Evolutionary conservation across 2,888 invertebrate species (phyloP).

Genomic region (Napeogenes inachia): DNA sequence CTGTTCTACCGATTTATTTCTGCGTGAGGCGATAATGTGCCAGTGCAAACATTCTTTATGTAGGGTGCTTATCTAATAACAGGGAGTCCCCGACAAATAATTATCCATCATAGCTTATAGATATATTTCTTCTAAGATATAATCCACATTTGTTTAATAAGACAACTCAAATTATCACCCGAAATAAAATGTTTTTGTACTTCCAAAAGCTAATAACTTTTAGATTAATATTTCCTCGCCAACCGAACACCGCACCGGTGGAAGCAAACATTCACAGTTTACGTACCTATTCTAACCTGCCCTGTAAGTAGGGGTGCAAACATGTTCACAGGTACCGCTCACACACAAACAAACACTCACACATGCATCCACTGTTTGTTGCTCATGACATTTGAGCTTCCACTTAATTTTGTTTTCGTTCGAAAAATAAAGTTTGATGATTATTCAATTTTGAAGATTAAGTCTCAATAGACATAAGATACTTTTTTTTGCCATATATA

Average conservation of each 20-base stretch:
- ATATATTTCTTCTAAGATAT: too few relatives aligned
- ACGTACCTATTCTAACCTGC: slow-evolving; percentile 62
- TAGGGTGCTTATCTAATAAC: slow-evolving; percentile 58
- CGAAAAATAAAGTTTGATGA: slow-evolving; percentile 1
- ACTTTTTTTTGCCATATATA: too few relatives aligned
- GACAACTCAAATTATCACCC: too few relatives aligned
- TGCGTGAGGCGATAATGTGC: slow-evolving; percentile 64
- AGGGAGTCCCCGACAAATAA: slow-evolving; percentile 51
- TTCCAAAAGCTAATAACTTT: not conserved
- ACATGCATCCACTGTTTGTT: slow-evolving; percentile 30
- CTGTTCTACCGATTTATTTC: slow-evolving; percentile 70
- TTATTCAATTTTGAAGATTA: too few relatives aligned
- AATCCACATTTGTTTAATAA: too few relatives aligned
- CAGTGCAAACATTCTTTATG: slow-evolving; percentile 62
- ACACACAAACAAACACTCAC: slow-evolving; percentile 49
- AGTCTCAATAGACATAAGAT: too few relatives aligned
- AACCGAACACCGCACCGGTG: slow-evolving; percentile 41
- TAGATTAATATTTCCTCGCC: slow-evolving; percentile 68
- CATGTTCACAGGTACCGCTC: slow-evolving; percentile 65
- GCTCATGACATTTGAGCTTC: slow-evolving; percentile 52
- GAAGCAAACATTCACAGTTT: slow-evolving; percentile 56
- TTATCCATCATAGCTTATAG: slow-evolving; percentile 18
- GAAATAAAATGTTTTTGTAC: not conserved
- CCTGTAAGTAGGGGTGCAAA: slow-evolving; percentile 70
- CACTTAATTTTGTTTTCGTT: slow-evolving; percentile 26